Conservation (phyloP, 2,797 vertebrate genomes). For the Miichthys miiuy region DNA sequence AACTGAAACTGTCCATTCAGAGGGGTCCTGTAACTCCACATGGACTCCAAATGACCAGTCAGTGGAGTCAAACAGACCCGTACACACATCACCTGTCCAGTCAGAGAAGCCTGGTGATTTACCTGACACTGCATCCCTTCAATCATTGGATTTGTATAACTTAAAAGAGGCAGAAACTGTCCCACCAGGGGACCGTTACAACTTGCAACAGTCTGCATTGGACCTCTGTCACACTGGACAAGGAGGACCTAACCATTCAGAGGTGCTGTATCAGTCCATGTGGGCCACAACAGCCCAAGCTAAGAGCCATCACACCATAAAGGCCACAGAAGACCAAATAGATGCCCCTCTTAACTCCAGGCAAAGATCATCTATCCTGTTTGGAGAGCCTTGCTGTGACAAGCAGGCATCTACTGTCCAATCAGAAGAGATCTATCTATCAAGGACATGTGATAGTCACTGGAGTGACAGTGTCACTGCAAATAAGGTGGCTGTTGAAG, state of each 20-base stretch:
- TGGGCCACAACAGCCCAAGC: constrained; percentile 47
- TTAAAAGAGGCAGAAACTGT: constrained; percentile 43
- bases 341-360: constrained; percentile 32
- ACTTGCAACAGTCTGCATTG: constrained; percentile 18
- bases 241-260: constrained; percentile 20
- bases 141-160: constrained; percentile 34
- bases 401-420: constrained; percentile 60
- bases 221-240: constrained; percentile 41
- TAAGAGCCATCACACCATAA: constrained; percentile 36
- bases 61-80: constrained; percentile 31
- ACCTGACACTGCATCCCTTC: constrained; percentile 9
- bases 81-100: constrained; percentile 22
- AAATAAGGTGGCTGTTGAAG: constrained; percentile 89
- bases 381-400: constrained; percentile 47
- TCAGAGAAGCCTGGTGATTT: constrained; percentile 39
- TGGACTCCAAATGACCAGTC: constrained; percentile 48
- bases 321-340: constrained; percentile 52
- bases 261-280: constrained; percentile 27
- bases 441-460: constrained; percentile 74
- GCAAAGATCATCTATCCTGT: constrained; percentile 49
- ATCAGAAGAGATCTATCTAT: constrained; percentile 78
- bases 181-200: constrained; percentile 26
- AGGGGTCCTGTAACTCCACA: constrained; percentile 24
- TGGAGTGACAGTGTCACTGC: constrained; percentile 82
- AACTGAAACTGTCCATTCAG: constrained; percentile 29